A percentile compares a stretch with the other conserved stretches of the same genome.
Evolutionary conservation across 2,797 vertebrate species (phyloP).

Genomic region (Bradypodion ventrale): DNA sequence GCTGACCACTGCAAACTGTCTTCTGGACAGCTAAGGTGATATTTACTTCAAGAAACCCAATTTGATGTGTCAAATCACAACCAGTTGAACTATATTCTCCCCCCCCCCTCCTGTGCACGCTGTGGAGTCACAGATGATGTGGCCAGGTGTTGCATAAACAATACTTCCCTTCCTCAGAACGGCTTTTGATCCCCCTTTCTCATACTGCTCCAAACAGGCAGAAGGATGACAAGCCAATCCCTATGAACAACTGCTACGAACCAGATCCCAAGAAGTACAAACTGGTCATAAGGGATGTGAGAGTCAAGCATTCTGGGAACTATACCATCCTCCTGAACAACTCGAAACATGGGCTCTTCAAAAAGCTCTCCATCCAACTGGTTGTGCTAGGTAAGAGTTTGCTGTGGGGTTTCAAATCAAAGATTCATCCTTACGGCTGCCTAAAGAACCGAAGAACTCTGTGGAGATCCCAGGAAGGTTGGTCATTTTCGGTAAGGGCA

Average conservation of each 20-base stretch:
- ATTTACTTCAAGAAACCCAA: too few relatives aligned
- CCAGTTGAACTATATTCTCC: too few relatives aligned
- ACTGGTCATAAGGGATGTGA: constrained; percentile 80
- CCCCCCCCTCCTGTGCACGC: too few relatives aligned
- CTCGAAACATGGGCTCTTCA: constrained; percentile 71
- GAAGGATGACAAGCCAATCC: constrained; percentile 82
- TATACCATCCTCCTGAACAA: constrained; percentile 84
- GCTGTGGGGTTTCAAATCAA: not conserved
- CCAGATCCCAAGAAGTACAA: constrained; percentile 65
- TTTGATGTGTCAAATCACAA: too few relatives aligned
- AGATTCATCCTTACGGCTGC: too few relatives aligned
- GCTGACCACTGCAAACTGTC: too few relatives aligned
- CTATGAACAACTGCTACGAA: constrained; percentile 80
- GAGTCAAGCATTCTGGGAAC: constrained; percentile 80
- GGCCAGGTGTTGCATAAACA: too few relatives aligned
- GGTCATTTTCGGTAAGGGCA: too few relatives aligned
- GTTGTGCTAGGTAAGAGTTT: constrained; percentile 80
- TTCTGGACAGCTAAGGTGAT: too few relatives aligned
- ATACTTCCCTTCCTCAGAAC: accelerated
- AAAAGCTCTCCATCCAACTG: constrained; percentile 84
- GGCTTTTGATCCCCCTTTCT: constrained; percentile 7
- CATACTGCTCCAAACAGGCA: constrained; percentile 76
- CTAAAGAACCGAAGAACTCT: too few relatives aligned
- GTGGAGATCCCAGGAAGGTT: too few relatives aligned
- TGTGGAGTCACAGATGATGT: too few relatives aligned